Evolutionary conservation across 2,888 invertebrate species (phyloP), one percentile per base, ranked within the genome.

Genomic region (Tetranychus piercei): DNA sequence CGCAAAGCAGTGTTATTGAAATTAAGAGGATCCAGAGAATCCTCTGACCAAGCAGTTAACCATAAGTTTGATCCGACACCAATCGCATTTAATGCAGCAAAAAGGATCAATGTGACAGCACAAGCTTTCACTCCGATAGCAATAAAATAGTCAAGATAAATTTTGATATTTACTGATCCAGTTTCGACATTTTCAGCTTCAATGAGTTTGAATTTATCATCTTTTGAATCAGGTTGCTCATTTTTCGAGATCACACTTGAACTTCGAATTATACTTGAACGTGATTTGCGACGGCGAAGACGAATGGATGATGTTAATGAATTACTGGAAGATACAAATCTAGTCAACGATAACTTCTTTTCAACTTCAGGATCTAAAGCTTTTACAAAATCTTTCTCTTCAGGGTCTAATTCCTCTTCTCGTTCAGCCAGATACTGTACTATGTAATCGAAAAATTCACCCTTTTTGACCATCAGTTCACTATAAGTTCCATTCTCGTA

Each of bases 401-500:
- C 73, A 0, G 70, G 78, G 0, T 79, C 80, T 18, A 79, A 78
- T 44, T 80, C 80, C 11, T 80, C 79, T 1, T 65, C 65, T 65
- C 80, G 80, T 73, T 82, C 82, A 75, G 82, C 80, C 6, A 81
- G 78, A 78, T 84, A 85, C 71, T 82, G 83, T 74, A 83, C 82
- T 20, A 86, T 80, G 78, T 86, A 85, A 75, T 85, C 84, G 0
- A 85, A 84, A 81, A 87, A 87, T 6, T 83, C 84, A 66, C 86
- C 86, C 76, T 84, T 91, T 82, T 89, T 90, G 78, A 88, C 88
- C 76, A 97, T 82, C 79, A 99, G 85, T 81, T 95, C 89, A 79
- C 89, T 88, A 83, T 96, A 97, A 6, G 91, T 89, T 73, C 97
- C 97, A 72, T 85, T 86, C 83, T 97, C 97, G 0, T 91, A 90